Percentiles rank a stretch among this genome's conserved stretches.
Conservation (phyloP, 1,140 invertebrate genomes). For the Paraescarpia echinospica region DNA sequence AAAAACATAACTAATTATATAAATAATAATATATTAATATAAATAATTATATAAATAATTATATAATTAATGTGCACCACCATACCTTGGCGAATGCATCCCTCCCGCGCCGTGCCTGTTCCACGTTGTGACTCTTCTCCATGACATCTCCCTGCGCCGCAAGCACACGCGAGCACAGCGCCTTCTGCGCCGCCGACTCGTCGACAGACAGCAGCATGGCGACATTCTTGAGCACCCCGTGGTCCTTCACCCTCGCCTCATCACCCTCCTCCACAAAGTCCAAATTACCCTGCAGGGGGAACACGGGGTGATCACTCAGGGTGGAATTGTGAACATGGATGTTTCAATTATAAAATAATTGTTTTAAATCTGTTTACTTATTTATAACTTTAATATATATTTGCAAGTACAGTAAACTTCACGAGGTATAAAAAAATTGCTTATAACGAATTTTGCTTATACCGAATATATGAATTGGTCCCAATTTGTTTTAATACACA, state of each 20-base stretch:
- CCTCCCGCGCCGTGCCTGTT: conserved; percentile 68
- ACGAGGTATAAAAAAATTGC: no score
- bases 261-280: conserved; percentile 70
- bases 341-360: no score
- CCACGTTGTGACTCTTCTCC: conserved; percentile 82
- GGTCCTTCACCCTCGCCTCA: conserved; percentile 66
- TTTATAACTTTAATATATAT: no score
- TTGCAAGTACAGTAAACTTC: no score
- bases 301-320: background rate
- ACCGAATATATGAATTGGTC: no score
- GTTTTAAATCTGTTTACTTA: no score
- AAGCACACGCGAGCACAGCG: conserved; percentile 81
- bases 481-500: no score
- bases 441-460: no score
- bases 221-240: conserved; percentile 65
- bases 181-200: conserved; percentile 70
- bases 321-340: no score
- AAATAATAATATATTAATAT: no score
- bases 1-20: no score
- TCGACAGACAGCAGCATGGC: conserved; percentile 75
- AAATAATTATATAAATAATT: no score
- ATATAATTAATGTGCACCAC: background rate
- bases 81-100: conserved; percentile 70
- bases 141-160: conserved; percentile 92
- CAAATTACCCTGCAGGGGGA: conserved; percentile 69